Percentiles rank a stretch among this genome's conserved stretches.
phyloP scores from a whole-genome alignment of 2,888 invertebrate genomes.

The Microplitis manilae region DNA sequence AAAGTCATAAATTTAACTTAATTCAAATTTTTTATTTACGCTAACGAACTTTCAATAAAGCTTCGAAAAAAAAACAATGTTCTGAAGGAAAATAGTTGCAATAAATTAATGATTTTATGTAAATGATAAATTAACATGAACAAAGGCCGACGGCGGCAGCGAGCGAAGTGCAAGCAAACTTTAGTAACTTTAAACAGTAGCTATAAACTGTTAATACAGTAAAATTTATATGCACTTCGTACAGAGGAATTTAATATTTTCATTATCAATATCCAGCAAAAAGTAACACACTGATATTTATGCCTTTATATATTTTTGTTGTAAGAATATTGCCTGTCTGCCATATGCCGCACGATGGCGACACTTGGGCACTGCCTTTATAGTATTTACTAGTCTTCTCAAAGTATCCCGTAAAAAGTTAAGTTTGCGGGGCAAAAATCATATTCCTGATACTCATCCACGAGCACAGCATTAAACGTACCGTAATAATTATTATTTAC shows the following conservation, averaged over 20 bases:
- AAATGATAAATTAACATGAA: background rate
- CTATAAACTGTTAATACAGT: background rate
- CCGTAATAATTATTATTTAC: constrained; percentile 53
- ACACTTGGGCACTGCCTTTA: constrained; percentile 18
- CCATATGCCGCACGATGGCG: constrained; percentile 21
- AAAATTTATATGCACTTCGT: background rate
- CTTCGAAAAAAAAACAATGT: background rate
- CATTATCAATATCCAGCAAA: background rate
- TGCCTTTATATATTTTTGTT: background rate
- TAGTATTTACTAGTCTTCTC: background rate
- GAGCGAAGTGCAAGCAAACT: background rate
- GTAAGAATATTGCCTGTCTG: constrained; percentile 22
- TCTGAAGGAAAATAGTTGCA: background rate
- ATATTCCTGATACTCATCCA: constrained; percentile 21
- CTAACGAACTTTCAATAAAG: too few relatives aligned
- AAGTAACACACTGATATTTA: background rate
- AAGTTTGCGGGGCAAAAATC: constrained; percentile 24
- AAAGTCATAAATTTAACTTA: too few relatives aligned
- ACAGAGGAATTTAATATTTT: background rate
- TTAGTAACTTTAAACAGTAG: background rate
- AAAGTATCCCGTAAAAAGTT: constrained; percentile 23
- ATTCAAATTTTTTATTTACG: too few relatives aligned
- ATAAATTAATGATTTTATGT: background rate
- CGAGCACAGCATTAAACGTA: constrained; percentile 46
- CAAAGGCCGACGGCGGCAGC: background rate